A percentile compares a stretch with the other conserved stretches of the same genome.
Evolutionary conservation across 2,113 vertebrate species (phyloP).

Genomic region (Chloebia gouldiae): DNA sequence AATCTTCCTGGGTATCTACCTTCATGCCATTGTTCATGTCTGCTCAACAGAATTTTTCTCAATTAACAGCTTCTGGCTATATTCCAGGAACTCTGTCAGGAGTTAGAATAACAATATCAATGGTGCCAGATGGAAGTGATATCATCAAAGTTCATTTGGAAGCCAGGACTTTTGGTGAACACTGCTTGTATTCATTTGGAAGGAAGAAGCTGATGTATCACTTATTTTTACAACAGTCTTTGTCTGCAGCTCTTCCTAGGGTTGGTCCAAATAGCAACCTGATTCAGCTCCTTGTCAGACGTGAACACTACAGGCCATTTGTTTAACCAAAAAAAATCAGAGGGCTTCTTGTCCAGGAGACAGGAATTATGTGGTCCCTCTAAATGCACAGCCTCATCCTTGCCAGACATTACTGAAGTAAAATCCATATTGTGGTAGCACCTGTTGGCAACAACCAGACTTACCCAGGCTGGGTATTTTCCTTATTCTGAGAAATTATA

Average conservation of each 20-base stretch:
- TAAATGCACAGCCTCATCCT: background rate
- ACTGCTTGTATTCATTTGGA: background rate
- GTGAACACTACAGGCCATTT: background rate
- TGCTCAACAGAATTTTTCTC: background rate
- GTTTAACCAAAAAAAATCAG: background rate
- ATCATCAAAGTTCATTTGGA: background rate
- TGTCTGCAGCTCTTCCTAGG: background rate
- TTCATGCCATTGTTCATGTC: background rate
- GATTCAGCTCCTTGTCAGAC: background rate
- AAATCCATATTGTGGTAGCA: background rate
- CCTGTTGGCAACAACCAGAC: background rate
- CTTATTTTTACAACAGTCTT: background rate
- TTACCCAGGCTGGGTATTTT: background rate
- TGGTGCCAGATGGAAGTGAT: background rate
- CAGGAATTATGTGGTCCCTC: background rate
- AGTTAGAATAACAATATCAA: background rate
- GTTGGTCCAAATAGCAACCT: background rate
- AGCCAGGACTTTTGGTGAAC: background rate
- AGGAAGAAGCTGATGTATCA: background rate
- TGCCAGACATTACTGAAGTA: background rate
- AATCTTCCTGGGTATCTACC: background rate
- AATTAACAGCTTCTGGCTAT: background rate
- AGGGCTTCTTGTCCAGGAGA: background rate
- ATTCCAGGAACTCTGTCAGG: background rate
- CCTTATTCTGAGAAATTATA: background rate